These are phyloP conservation scores for Erythrocebus patas DNA, from an alignment of 2,113 vertebrate species.

Conservation along the genomic window DNA sequence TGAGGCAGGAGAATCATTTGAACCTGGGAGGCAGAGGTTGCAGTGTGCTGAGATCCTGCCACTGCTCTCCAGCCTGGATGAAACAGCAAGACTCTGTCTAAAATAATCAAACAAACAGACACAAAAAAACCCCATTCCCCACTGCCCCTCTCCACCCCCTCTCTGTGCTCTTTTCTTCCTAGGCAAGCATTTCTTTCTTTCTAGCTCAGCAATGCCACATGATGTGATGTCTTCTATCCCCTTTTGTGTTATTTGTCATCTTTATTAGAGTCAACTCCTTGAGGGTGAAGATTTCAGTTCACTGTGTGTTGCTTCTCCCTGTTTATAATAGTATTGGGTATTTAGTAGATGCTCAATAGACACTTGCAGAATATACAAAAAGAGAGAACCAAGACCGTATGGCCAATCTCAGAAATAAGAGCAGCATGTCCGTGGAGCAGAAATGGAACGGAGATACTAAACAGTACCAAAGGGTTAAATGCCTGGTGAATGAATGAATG, in stretches of 20 bases:
- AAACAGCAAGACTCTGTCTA: too few relatives aligned
- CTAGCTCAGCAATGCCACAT: neutral
- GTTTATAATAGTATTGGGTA: neutral
- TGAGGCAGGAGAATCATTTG: too few relatives aligned
- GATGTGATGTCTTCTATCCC: neutral
- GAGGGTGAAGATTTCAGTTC: neutral
- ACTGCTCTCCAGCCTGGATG: too few relatives aligned
- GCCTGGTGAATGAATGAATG: neutral
- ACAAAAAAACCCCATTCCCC: too few relatives aligned
- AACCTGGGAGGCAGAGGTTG: too few relatives aligned
- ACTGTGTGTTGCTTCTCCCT: neutral
- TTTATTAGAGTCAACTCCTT: neutral
- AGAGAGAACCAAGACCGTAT: neutral
- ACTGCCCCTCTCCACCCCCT: neutral
- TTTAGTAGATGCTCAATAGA: neutral
- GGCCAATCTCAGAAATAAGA: neutral
- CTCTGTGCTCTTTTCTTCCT: neutral
- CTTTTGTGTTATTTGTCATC: neutral
- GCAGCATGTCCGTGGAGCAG: neutral
- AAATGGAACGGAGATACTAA: neutral
- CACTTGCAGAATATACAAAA: neutral
- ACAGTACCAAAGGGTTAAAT: neutral
- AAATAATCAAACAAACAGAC: too few relatives aligned
- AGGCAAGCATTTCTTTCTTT: neutral
- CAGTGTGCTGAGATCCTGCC: too few relatives aligned